These are phyloP conservation scores for Dasyornis broadbenti DNA, from an alignment of 2,113 vertebrate species.

Conservation along the genomic window DNA sequence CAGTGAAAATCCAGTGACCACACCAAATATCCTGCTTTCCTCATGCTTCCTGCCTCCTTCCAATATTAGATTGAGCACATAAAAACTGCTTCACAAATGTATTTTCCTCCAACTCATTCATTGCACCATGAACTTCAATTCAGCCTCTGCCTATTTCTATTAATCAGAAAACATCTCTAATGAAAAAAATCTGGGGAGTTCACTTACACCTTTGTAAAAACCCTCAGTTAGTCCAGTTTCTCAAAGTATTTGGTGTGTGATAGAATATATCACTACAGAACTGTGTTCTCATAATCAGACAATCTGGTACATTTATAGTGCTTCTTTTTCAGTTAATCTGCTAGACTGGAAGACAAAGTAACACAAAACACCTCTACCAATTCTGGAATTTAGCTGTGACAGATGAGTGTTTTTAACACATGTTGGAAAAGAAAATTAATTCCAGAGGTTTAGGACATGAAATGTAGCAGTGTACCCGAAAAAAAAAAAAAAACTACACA, in stretches of 20 bases:
- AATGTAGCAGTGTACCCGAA: not conserved
- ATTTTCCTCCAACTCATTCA: not conserved
- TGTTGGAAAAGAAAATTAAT: not conserved
- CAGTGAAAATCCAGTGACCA: not conserved
- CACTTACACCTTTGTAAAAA: not conserved
- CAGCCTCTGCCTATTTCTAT: not conserved
- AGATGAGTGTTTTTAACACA: not conserved
- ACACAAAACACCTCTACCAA: not conserved
- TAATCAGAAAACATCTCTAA: not conserved
- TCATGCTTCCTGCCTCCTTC: not conserved
- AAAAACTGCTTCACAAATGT: not conserved
- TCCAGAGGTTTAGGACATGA: not conserved
- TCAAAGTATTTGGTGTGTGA: not conserved
- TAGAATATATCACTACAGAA: not conserved
- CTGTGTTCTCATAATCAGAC: not conserved
- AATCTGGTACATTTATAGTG: not conserved
- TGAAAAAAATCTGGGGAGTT: not conserved
- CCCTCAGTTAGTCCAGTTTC: not conserved
- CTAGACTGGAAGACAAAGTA: not conserved
- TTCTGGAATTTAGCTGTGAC: not conserved
- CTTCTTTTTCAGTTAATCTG: not conserved
- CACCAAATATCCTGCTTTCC: not conserved
- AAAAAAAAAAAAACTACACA: not conserved
- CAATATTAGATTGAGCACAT: not conserved
- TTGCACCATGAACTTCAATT: not conserved